Evolutionary conservation across 2,797 vertebrate species (phyloP).

Genomic region (Spinus pinus): DNA sequence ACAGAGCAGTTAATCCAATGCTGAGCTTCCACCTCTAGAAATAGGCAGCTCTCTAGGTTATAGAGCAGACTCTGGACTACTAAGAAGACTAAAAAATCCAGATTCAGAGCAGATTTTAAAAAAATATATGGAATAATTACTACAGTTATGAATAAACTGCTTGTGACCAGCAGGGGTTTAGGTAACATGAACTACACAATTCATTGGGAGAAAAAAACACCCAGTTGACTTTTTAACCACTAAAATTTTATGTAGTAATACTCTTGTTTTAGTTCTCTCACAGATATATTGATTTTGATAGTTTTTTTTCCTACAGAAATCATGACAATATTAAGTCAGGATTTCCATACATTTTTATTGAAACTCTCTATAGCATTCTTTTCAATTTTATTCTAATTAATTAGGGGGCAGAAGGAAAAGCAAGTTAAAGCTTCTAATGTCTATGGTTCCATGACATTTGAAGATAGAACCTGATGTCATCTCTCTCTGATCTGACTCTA

Average conservation of each 20-base stretch:
- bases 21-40: neutral
- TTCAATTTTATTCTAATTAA: neutral
- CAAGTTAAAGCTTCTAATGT: neutral
- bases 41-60: neutral
- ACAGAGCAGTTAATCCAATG: neutral
- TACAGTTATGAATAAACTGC: neutral
- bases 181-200: neutral
- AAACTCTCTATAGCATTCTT: neutral
- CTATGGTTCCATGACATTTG: neutral
- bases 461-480: neutral
- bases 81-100: neutral
- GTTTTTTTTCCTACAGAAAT: neutral
- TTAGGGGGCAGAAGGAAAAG: neutral
- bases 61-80: neutral
- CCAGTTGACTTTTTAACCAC: neutral
- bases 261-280: neutral
- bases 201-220: neutral
- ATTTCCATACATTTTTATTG: neutral
- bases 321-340: neutral
- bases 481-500: neutral
- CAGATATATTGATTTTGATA: neutral
- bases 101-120: neutral
- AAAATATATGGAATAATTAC: neutral
- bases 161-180: neutral
- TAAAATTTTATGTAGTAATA: neutral